Percentiles rank a stretch among this genome's conserved stretches.
Evolutionary conservation across 2,888 invertebrate genomes (phyloP).

Genomic region (Xestia xanthographa): DNA sequence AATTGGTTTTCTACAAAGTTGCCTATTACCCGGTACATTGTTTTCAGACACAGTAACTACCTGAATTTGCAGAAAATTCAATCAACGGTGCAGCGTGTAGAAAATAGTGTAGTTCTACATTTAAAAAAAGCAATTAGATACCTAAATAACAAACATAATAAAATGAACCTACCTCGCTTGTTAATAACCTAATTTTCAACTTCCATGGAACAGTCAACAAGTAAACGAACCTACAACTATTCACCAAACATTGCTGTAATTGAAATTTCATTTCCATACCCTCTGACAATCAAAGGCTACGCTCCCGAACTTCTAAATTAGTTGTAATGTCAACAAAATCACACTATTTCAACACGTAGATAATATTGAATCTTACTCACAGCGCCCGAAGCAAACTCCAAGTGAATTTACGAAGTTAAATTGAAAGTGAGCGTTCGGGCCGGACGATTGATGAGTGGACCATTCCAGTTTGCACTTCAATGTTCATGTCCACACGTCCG

Average conservation of each 20-base stretch:
- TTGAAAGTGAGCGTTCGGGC: conserved; percentile 72
- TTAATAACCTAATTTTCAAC: background rate
- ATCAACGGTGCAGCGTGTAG: background rate
- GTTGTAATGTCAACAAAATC: conserved; percentile 52
- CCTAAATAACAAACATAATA: background rate
- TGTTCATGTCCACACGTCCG: conserved; percentile 60
- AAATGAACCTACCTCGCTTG: background rate
- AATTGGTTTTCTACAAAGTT: background rate
- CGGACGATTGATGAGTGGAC: conserved; percentile 74
- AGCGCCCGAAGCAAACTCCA: conserved; percentile 63
- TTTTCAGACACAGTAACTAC: background rate
- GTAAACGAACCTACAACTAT: background rate
- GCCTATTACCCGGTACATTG: background rate
- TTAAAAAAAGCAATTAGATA: background rate
- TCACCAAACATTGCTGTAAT: background rate
- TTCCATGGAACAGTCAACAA: conserved; percentile 3
- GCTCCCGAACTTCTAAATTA: conserved; percentile 41
- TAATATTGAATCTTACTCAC: conserved; percentile 63
- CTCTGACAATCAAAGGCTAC: background rate
- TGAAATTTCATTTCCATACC: conserved; percentile 18
- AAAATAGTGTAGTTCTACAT: background rate
- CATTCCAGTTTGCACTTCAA: conserved; percentile 66
- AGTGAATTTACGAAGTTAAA: conserved; percentile 77
- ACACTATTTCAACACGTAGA: conserved; percentile 47
- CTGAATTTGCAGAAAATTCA: background rate